phyloP scores from a whole-genome alignment of 1,140 invertebrate species.

The Drosophila arawakana region DNA sequence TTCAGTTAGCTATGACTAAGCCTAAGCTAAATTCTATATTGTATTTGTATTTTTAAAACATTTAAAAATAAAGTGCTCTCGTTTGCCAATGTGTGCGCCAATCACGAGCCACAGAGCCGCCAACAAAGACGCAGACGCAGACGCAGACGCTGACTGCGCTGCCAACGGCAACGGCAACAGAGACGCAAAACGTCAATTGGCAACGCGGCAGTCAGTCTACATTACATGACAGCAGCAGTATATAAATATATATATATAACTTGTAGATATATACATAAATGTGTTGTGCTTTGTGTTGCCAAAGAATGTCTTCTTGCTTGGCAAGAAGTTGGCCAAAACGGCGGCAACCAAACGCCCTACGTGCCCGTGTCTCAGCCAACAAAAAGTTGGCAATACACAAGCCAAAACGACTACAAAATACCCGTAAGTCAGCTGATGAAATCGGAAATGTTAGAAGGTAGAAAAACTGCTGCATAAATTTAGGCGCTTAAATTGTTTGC shows the following conservation, averaged over 20 bases:
- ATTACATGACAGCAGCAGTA: constrained; percentile 7
- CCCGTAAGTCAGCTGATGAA: no score
- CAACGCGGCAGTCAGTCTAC: constrained; percentile 26
- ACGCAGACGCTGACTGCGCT: constrained; percentile 3
- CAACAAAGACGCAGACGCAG: not conserved
- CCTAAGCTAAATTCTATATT: constrained; percentile 23
- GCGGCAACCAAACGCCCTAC: constrained; percentile 20
- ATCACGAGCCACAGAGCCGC: constrained; percentile 62
- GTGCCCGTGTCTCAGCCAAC: not conserved
- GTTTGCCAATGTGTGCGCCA: constrained; percentile 81
- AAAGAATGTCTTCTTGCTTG: constrained; percentile 33
- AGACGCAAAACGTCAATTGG: constrained; percentile 15
- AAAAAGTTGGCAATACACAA: not conserved
- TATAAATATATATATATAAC: not conserved
- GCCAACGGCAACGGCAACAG: not conserved
- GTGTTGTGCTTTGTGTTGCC: constrained; percentile 28
- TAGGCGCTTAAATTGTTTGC: no score
- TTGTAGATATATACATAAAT: constrained; percentile 1
- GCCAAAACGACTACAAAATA: not conserved
- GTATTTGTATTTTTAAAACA: constrained; percentile 76
- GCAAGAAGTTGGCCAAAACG: constrained; percentile 41
- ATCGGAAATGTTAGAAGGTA: no score
- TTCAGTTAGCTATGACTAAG: constrained; percentile 16
- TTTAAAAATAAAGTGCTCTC: constrained; percentile 83
- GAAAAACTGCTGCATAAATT: no score